Evolutionary conservation across 2,797 vertebrate species (phyloP), one percentile per base, ranked within the genome.

Genomic region (Chelidonichthys spinosus): DNA sequence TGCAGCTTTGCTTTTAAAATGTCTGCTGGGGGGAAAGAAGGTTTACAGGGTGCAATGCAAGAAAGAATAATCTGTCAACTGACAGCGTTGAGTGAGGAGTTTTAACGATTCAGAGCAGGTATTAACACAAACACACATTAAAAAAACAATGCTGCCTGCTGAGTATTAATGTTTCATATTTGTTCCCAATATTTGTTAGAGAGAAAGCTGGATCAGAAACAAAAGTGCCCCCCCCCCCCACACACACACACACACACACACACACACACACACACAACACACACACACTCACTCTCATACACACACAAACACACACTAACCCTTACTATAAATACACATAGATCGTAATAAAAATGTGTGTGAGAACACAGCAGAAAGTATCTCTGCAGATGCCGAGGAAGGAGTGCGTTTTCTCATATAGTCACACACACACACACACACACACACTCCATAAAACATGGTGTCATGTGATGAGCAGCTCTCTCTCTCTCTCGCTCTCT

Each of bases 401-500:
- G 44, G 44, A 46, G 6, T 46, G 15, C 17, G 44, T 46, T 46
- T 46, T 46, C 44, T 46, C 44, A 46, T 46, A 15, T 15, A 46
- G 44, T 46, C 49, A 35, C 55, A 15, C 67, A 60, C 40, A 49
- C 59, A 42, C 17, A 25, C 65, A 68, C 43, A 25, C 39, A 74
- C 43, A 58, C 39, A 25, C 66, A 77, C 59, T 82, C 73, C 53
- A 76, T 80, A 77, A 85, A 83, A 76, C 66, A 76, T 42, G 46
- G 72, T 25, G 25, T 95, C 78, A 81, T 77, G 78, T 75, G 76
- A 85, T 80, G 76, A 83, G 86, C 78, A 58, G 74, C 83, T 71
- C 75, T 59, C 8, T 50, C 49, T 50, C 8, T 50, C 66, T 35
- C 25, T 33, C 6, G 13, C n/a, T 49, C n/a, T 49, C 13, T 54